Conservation (phyloP, 2,888 invertebrate genomes). For the Drosophila putrida region DNA sequence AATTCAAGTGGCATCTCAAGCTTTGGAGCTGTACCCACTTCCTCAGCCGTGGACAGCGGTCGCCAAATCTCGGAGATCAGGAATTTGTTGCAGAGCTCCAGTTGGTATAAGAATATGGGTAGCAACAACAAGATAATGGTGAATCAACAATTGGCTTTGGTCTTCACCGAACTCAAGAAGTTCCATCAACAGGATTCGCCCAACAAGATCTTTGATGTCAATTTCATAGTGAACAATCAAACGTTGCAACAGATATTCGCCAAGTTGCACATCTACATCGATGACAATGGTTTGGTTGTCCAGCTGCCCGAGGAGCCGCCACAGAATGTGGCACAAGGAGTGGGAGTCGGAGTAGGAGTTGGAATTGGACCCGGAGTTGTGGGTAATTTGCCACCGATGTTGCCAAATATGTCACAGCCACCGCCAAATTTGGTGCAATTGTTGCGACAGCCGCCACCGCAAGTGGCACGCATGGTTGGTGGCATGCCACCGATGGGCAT, state of each 20-base stretch:
- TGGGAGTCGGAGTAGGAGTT: neutral
- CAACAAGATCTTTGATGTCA: slow-evolving; percentile 87
- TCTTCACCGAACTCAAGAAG: slow-evolving; percentile 88
- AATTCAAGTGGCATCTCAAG: neutral
- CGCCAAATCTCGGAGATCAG: slow-evolving; percentile 87
- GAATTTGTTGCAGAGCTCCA: slow-evolving; percentile 88
- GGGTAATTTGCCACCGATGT: slow-evolving; percentile 48
- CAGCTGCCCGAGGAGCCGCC: slow-evolving; percentile 74
- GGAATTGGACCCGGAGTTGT: neutral
- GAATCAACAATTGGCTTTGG: slow-evolving; percentile 89
- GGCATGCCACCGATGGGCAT: slow-evolving; percentile 60
- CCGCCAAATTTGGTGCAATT: slow-evolving; percentile 72
- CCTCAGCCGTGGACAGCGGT: slow-evolving; percentile 56
- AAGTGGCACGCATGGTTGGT: slow-evolving; percentile 61
- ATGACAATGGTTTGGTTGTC: slow-evolving; percentile 87
- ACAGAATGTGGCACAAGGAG: slow-evolving; percentile 17
- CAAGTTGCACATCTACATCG: slow-evolving; percentile 88
- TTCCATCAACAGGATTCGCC: slow-evolving; percentile 87
- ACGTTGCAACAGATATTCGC: slow-evolving; percentile 88
- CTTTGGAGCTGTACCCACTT: no score
- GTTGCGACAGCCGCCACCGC: slow-evolving; percentile 81
- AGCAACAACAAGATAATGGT: slow-evolving; percentile 90
- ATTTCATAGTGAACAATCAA: slow-evolving; percentile 86
- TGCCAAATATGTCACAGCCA: slow-evolving; percentile 81
- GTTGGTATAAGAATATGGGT: slow-evolving; percentile 90